phyloP scores from a whole-genome alignment of 2,797 vertebrate species.

The Arctocebus calabarensis region DNA sequence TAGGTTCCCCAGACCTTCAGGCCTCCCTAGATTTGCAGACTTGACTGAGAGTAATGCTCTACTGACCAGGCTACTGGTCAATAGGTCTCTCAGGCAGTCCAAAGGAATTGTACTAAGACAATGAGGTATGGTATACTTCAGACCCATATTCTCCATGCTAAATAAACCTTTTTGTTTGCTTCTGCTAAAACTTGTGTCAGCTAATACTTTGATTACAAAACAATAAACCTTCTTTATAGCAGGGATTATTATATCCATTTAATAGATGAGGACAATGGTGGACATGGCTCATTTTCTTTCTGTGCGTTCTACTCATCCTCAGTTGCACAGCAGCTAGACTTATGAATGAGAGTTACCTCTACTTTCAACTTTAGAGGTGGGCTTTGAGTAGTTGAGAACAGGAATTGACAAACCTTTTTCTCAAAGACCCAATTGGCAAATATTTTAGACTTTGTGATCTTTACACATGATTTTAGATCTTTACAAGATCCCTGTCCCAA shows the following conservation, averaged over 20 bases:
- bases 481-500: not conserved
- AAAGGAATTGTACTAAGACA: not conserved
- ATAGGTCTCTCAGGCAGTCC: not conserved
- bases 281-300: not conserved
- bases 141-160: not conserved
- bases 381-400: not conserved
- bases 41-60: not conserved
- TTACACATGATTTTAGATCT: not conserved
- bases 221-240: not conserved
- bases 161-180: not conserved
- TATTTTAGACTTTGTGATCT: not conserved
- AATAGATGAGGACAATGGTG: not conserved
- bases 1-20: not conserved
- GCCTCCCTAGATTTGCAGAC: not conserved
- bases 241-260: not conserved
- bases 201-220: not conserved
- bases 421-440: slow-evolving; percentile 1
- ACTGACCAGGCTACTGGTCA: not conserved
- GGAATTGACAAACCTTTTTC: not conserved
- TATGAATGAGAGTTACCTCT: not conserved
- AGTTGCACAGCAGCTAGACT: not conserved
- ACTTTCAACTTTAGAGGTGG: not conserved
- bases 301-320: not conserved
- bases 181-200: not conserved
- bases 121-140: not conserved